Base-by-base conservation (phyloP, 2,888 invertebrate genomes). In the Platycnemis pennipes region DNA sequence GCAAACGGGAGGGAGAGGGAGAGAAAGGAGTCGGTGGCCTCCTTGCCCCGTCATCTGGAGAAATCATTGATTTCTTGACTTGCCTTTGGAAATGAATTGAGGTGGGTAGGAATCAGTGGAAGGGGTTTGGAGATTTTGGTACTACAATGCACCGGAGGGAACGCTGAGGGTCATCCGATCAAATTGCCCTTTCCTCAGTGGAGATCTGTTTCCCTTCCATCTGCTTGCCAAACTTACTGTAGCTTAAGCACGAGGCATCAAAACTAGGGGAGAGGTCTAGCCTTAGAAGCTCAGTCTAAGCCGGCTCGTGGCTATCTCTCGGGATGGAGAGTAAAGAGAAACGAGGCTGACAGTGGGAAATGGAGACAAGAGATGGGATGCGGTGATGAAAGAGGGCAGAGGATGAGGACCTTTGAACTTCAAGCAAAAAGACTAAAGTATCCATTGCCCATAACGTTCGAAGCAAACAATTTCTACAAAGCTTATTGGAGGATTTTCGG, bases 21-120 rank as follows among this genome's bases (percentile, higher is more conserved):
- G 44, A 63, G 56, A 44, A 56, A 44, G 53, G 42, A 89, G 44
- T 77, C 77, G 69, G 63, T 44, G 87, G 46, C 44, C 45, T 87
- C 46, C 87, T 44, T 87, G 91, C 91, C n/a, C 91, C 91, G 56
- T 63, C 91, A 91, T 91, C 91, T 91, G 91, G 63, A 91, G 63
- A 42, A 91, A 91, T 63, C 69, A 91, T 91, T 91, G 91, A 91
- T 91, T 91, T 69, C 63, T 91, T 63, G 91, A 63, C 63, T 63
- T 91, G 89, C 56, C 56, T 89, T 37, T 42, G 53, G 89, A 89
- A 42, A 53, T 53, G 44, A 63, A 91, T 91, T 56, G 91, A 63
- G 42, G 56, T 37, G 45, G 44, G 91, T 37, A 44, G 42, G 56
- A 69, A 56, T 63, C 37, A 37, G 31, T 4, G 37, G 37, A 77